Evolutionary conservation across 2,888 invertebrate species (phyloP).

Genomic region (Troides aeacus): DNA sequence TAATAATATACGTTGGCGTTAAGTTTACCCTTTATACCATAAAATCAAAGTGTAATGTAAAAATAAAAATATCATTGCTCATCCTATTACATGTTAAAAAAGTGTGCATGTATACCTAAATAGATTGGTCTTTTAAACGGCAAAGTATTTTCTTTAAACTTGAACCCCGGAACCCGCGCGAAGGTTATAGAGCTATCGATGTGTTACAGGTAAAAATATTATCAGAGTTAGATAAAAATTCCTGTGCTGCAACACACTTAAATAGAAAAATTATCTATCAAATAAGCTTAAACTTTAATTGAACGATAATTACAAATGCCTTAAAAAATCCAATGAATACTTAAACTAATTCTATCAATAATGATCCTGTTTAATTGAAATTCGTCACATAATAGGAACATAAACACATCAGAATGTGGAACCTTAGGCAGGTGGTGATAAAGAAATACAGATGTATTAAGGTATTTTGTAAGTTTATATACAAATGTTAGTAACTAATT

Average conservation of each 20-base stretch:
- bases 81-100: background rate
- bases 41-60: too few species aligned
- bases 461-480: background rate
- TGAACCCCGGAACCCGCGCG: too few species aligned
- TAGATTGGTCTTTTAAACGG: too few species aligned
- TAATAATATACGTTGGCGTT: too few species aligned
- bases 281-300: background rate
- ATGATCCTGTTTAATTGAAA: conserved; percentile 13
- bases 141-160: too few species aligned
- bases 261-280: background rate
- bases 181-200: too few species aligned
- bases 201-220: too few species aligned
- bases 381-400: conserved; percentile 2
- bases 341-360: conserved; percentile 6
- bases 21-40: too few species aligned
- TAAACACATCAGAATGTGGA: background rate
- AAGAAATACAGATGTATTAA: background rate
- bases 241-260: background rate
- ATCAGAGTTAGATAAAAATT: too few species aligned
- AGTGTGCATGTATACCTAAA: background rate
- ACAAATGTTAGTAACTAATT: background rate
- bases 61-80: background rate
- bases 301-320: background rate
- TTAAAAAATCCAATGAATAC: conserved; percentile 19
- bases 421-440: conserved; percentile 8